Evolutionary conservation across 1,140 invertebrate species (phyloP).

Genomic region (Cecropterus lyciades): DNA sequence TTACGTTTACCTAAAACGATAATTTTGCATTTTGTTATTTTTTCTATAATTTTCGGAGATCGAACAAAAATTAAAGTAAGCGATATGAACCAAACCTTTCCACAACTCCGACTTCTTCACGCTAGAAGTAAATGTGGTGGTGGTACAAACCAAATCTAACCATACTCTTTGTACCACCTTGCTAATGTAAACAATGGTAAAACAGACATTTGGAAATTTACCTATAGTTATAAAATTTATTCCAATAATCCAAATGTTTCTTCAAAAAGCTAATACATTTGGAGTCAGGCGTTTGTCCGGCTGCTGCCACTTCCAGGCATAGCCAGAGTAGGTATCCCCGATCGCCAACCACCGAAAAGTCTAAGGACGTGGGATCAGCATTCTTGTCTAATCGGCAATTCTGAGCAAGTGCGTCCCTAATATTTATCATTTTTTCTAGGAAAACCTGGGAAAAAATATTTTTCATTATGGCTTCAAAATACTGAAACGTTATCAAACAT

Average conservation of each 20-base stretch:
- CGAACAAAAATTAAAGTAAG: too few relatives aligned
- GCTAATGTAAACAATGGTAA: too few relatives aligned
- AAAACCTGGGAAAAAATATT: constrained; percentile 85
- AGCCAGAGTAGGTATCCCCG: constrained; percentile 92
- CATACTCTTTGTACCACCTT: too few relatives aligned
- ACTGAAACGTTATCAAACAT: too few relatives aligned
- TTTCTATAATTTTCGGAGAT: too few relatives aligned
- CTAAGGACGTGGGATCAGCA: constrained; percentile 87
- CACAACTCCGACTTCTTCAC: too few relatives aligned
- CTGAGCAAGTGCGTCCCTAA: constrained; percentile 81
- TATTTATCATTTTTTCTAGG: constrained; percentile 90
- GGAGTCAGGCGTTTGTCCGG: constrained; percentile 86
- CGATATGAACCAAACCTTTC: too few relatives aligned
- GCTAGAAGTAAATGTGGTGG: too few relatives aligned
- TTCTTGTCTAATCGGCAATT: constrained; percentile 67
- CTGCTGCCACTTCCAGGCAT: constrained; percentile 91
- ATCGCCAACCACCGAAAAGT: constrained; percentile 88
- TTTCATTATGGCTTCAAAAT: too few relatives aligned
- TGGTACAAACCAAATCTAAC: too few relatives aligned
- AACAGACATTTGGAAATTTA: constrained; percentile 50
- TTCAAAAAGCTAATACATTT: constrained; percentile 88
- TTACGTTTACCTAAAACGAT: too few relatives aligned
- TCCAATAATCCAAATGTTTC: constrained; percentile 92
- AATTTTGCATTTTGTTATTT: too few relatives aligned
- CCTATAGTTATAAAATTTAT: constrained; percentile 89